Evolutionary conservation across 2,888 invertebrate genomes (phyloP), one percentile per base, ranked within the genome.

Genomic region (Caenorhabditis uteleia): DNA sequence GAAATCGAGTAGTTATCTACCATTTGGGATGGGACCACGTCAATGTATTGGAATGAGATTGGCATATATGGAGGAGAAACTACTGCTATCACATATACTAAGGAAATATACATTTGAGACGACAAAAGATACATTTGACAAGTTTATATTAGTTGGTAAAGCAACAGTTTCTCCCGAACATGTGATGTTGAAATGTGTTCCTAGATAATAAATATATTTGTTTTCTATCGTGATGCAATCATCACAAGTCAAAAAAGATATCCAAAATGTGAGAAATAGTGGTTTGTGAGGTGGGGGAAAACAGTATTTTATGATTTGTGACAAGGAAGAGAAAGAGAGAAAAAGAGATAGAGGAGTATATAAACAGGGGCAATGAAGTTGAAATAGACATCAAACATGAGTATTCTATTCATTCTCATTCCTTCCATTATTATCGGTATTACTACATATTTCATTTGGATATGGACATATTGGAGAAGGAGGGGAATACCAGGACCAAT

Each of bases 21-120:
- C 74, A 8, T 74, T 74, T 38, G 74, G 74, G 10, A 53, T 61
- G 5, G 74, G 74, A n/a, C 74, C 74, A 0, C 56, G 74, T 12
- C 58, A 55, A 4, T 80, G 80, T 42, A 70, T 79, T 38, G 79
- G 79, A 60, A 70, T 75, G 70, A 58, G 77, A 14, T 45, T 79
- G 44, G 79, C 78, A 2, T 69, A 71, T 29, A 53, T 81, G 60
- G 80, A 81, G 48, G 70, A 75, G 45, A 80, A 80, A 53, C 26
- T 79, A 55, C 55, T 75, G 7, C 53, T 80, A 3, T 42, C 70
- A 7, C 66, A 68, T 34, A 54, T 80, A 39, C 53, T 80, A 2
- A 48, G 67, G 3, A 61, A 64, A 45, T 80, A 61, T 57, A 48
- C 49, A 6, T 54, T 80, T 38, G 50, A 40, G 18, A 50, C 45